Evolutionary conservation across 1,140 invertebrate species (phyloP).

Genomic region (Ceratina calcarata): DNA sequence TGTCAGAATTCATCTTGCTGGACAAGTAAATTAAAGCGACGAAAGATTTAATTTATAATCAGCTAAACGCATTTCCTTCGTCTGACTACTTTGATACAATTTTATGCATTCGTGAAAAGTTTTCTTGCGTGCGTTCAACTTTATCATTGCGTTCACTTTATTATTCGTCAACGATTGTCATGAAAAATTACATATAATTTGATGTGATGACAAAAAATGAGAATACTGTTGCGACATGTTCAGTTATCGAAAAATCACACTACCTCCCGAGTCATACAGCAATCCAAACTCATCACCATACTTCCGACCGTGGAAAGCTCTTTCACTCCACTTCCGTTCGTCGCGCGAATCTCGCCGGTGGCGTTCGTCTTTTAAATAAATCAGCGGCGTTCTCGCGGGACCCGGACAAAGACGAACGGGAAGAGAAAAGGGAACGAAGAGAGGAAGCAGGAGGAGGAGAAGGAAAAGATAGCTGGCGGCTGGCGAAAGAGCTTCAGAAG

Average conservation of each 20-base stretch:
- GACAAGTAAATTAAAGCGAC: background rate
- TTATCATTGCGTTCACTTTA: too few relatives aligned
- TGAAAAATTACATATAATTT: too few relatives aligned
- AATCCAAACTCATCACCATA: background rate
- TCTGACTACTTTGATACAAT: background rate
- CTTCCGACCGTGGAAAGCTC: background rate
- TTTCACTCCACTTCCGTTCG: background rate
- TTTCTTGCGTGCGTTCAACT: background rate
- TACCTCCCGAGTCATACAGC: background rate
- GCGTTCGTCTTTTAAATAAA: slow-evolving; percentile 61
- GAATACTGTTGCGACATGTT: too few relatives aligned
- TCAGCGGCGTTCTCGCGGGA: slow-evolving; percentile 51
- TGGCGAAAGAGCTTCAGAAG: background rate
- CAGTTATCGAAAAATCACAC: too few relatives aligned
- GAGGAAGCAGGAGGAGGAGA: background rate
- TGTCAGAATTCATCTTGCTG: background rate
- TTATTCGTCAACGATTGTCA: too few relatives aligned
- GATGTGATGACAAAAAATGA: too few relatives aligned
- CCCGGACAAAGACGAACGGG: slow-evolving; percentile 5
- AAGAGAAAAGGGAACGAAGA: slow-evolving; percentile 2
- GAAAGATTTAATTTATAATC: background rate
- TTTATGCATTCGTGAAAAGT: background rate
- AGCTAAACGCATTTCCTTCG: background rate
- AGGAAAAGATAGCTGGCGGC: slow-evolving; percentile 8
- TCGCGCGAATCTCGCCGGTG: slow-evolving; percentile 31